These are phyloP conservation scores for Brachycybe producta DNA, from an alignment of 2,888 invertebrate species.

Conservation along the genomic window DNA sequence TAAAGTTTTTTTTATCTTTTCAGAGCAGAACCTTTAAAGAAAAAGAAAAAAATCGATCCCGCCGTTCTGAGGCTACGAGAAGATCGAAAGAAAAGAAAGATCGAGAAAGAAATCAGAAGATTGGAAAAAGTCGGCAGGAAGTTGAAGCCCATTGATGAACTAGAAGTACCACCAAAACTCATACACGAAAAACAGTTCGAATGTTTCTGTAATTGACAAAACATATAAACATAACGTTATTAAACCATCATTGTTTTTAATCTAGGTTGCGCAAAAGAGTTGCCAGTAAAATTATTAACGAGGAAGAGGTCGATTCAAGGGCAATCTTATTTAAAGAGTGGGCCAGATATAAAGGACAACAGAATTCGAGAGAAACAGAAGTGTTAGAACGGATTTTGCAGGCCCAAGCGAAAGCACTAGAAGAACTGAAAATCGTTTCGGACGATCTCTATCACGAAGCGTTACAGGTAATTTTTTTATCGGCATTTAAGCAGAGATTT, in stretches of 20 bases:
- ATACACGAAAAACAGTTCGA: conserved; percentile 53
- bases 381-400: conserved; percentile 53
- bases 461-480: conserved; percentile 49
- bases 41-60: conserved; percentile 75
- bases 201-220: conserved; percentile 30
- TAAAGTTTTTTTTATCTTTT: conserved; percentile 13
- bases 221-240: neutral
- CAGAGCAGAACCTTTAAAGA: conserved; percentile 79
- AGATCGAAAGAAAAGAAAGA: conserved; percentile 61
- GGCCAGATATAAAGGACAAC: conserved; percentile 51
- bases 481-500: no score
- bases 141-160: conserved; percentile 79
- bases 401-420: conserved; percentile 63
- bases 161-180: conserved; percentile 56
- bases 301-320: conserved; percentile 50
- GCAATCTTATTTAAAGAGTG: conserved; percentile 58
- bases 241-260: neutral
- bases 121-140: conserved; percentile 67
- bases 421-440: conserved; percentile 63
- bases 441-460: conserved; percentile 78
- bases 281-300: no score
- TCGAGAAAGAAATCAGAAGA: conserved; percentile 74
- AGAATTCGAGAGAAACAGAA: conserved; percentile 50
- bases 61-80: conserved; percentile 64
- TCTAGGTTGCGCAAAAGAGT: conserved; percentile 44